Evolutionary conservation across 2,888 invertebrate species (phyloP), one percentile per base, ranked within the genome.

Genomic region (Eupsilia transversa): DNA sequence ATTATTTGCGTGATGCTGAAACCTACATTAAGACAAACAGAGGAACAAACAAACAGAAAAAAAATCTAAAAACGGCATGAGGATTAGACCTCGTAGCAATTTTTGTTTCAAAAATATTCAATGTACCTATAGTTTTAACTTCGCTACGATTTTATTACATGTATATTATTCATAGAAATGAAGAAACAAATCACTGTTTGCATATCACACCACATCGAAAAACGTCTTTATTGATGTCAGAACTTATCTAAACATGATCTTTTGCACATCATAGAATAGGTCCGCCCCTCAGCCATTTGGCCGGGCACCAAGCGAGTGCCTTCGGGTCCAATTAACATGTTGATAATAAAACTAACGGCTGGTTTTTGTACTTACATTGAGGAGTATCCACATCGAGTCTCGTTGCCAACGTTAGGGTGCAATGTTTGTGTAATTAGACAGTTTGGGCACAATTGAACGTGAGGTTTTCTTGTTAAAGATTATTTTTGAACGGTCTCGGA

Each of bases 271-370:
- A 75, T 84, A 83, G 87, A 92, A 92, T 91, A 91, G 46, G 88
- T 83, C 83, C 77, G 79, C 77, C 71, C 63, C 79, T 77, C 88
- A 79, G 83, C 93, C 92, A 94, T 94, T 96, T 95, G 95, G 95
- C 92, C 67, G 85, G 79, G 88, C 85, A 93, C 95, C 95, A 95
- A 94, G 89, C 76, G 84, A 87, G 80, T 84, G 92, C 93, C 92
- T 93, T 91, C 91, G 91, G 89, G 90, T 89, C 91, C 93, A 94
- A 94, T 95, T 94, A 94, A 93, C 94, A 94, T 93, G 93, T 91
- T 92, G 91, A 92, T 93, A 94, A 91, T 94, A 92, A 93, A 94
- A 93, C 89, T 89, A 92, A 92, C 88, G 87, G 88, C 79, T 77
- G 80, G 75, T 82, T 80, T 85, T 84, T 87, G 80, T 78, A 76